These are phyloP conservation scores for Vultur gryphus DNA, from an alignment of 2,797 vertebrate species.

Conservation along the genomic window DNA sequence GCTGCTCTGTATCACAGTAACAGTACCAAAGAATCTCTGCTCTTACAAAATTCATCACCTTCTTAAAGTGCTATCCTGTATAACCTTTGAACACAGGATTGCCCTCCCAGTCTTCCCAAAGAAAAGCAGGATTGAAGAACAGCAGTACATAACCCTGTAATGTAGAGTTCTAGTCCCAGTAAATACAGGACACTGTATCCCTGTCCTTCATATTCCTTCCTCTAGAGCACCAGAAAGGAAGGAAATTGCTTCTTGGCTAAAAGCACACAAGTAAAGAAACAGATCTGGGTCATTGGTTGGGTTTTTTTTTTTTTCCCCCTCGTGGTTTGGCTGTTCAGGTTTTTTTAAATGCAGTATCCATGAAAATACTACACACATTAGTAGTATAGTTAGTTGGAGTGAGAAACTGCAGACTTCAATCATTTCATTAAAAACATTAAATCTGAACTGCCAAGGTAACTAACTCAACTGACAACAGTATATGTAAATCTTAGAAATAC, in stretches of 20 bases:
- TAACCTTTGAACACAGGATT: accelerated
- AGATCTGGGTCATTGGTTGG: neutral
- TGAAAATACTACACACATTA: neutral
- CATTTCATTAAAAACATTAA: neutral
- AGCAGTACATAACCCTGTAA: neutral
- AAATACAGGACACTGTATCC: neutral
- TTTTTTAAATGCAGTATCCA: neutral
- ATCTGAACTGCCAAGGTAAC: neutral
- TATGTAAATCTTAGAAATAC: neutral
- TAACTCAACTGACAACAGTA: neutral
- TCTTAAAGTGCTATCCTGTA: too few relatives aligned
- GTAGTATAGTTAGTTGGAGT: neutral
- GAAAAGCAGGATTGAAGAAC: neutral
- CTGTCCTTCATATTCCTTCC: neutral
- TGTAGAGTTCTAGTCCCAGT: neutral
- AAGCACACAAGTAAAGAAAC: neutral
- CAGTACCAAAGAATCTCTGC: neutral
- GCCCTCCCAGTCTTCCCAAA: neutral
- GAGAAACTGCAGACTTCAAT: neutral
- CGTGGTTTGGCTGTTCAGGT: neutral
- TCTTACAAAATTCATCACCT: neutral
- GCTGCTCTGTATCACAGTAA: neutral
- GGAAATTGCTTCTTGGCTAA: constrained; percentile 9
- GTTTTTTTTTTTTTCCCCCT: neutral
- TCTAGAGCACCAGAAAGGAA: neutral